Evolutionary conservation across 1,140 invertebrate genomes (phyloP), one percentile per base, ranked within the genome.

Genomic region (Hydropsyche tenuis): DNA sequence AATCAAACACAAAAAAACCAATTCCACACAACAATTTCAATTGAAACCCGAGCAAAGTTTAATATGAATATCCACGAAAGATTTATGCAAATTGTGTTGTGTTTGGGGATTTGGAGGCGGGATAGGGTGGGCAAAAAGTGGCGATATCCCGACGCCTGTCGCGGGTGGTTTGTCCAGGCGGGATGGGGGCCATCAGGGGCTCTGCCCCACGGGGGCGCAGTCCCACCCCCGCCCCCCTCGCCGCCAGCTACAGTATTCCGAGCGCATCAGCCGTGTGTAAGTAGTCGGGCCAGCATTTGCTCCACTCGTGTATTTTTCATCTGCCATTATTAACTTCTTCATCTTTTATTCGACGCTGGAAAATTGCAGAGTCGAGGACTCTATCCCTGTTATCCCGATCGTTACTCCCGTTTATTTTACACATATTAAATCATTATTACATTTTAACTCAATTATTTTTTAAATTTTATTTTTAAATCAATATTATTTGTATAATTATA

Each of bases 271-370:
- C 68, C 68, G 68, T 70, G 68, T 70, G 68, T 70, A 70, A 70
- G 68, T 70, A 70, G 68, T 70, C 68, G 48, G 68, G 68, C 68
- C 68, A 48, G 68, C 70, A 72, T 64, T 63, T 62, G 62, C 70
- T 72, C 62, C 62, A 64, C 56, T 72, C 68, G 75, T 76, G 63
- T 73, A 51, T 72, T 71, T 70, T 73, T 74, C 72, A 66, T 76
- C 72, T 74, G 73, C 75, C 75, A 74, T 74, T 77, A 77, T 77
- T 77, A 77, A 74, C 75, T 77, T 77, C 75, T 77, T 74, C 75
- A 74, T 77, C 75, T 77, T 77, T 77, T 74, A 77, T 74, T 77
- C 75, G 69, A 66, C 51, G 75, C 68, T 71, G 75, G 75, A 76
- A 76, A 76, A 76, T 76, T 76, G 75, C 75, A 70, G 75, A 74